Evolutionary conservation across 2,113 vertebrate genomes (phyloP).

Genomic region (Neogobius melanostomus): DNA sequence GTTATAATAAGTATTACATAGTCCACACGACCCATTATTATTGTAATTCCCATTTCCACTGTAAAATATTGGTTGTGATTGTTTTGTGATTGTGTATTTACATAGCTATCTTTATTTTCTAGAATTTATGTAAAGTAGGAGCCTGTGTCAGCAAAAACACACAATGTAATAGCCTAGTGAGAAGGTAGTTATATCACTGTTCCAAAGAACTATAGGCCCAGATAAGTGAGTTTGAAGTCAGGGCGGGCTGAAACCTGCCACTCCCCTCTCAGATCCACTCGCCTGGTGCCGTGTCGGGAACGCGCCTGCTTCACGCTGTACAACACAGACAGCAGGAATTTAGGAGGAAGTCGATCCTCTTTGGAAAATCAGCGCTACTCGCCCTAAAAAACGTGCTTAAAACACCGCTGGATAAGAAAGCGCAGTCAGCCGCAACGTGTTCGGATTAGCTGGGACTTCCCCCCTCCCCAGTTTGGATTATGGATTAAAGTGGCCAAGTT

Average conservation of each 20-base stretch:
- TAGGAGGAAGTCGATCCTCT: constrained; percentile 63
- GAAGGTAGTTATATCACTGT: neutral
- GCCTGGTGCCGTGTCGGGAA: constrained; percentile 52
- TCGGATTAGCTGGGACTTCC: neutral
- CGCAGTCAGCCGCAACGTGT: neutral
- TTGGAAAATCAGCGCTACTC: constrained; percentile 38
- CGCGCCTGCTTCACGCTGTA: constrained; percentile 63
- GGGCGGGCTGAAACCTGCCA: constrained; percentile 61
- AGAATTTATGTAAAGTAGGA: too few relatives aligned
- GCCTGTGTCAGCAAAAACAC: too few relatives aligned
- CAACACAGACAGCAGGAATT: constrained; percentile 52
- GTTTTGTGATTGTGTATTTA: too few relatives aligned
- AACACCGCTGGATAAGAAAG: neutral
- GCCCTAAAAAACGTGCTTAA: constrained; percentile 6
- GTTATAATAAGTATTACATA: too few relatives aligned
- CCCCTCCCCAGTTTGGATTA: constrained; percentile 13
- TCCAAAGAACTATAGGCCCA: neutral
- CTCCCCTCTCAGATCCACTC: constrained; percentile 59
- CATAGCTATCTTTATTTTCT: too few relatives aligned
- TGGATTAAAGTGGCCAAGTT: constrained; percentile 66
- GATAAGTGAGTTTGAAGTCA: constrained; percentile 15
- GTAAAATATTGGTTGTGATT: too few relatives aligned
- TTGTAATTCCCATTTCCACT: too few relatives aligned
- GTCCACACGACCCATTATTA: too few relatives aligned
- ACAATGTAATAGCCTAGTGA: too few relatives aligned